A percentile compares a stretch with the other conserved stretches of the same genome.
These are phyloP conservation scores for Manis pentadactyla DNA, from an alignment of 2,797 vertebrate genomes.

Conservation along the genomic window DNA sequence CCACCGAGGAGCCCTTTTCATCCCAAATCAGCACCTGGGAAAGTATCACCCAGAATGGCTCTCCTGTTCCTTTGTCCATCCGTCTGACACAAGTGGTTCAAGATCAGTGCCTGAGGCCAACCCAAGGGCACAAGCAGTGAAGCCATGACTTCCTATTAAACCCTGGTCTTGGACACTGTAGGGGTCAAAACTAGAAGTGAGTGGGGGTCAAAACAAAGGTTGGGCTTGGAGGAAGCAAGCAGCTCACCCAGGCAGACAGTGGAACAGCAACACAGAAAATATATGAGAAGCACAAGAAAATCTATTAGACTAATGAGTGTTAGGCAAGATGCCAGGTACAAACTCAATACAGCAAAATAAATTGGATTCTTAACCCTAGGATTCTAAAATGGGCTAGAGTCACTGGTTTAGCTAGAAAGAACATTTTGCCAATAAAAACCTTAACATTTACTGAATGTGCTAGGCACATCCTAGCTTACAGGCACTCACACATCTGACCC, in stretches of 20 bases:
- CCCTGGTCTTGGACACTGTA: too few species aligned
- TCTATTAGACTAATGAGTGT: not conserved
- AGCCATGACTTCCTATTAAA: not conserved
- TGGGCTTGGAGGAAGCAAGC: too few species aligned
- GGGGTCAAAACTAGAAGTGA: not conserved
- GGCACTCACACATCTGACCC: not conserved
- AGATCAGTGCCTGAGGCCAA: accelerated
- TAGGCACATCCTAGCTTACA: not conserved
- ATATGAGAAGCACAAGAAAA: not conserved
- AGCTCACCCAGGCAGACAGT: accelerated
- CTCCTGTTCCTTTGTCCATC: accelerated
- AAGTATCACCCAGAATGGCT: not conserved
- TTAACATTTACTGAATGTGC: too few species aligned
- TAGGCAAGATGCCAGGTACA: not conserved
- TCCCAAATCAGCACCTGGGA: not conserved
- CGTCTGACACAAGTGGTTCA: not conserved
- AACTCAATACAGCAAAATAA: not conserved
- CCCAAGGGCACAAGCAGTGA: not conserved
- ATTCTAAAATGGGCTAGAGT: not conserved
- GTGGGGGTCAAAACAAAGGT: too few species aligned
- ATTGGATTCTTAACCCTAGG: not conserved
- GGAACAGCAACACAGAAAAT: not conserved
- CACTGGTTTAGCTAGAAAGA: not conserved
- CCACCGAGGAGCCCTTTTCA: not conserved
- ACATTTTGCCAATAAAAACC: not conserved